These are phyloP conservation scores for Coenobita brevimanus DNA, from an alignment of 1,140 invertebrate genomes.

Conservation along the genomic window DNA sequence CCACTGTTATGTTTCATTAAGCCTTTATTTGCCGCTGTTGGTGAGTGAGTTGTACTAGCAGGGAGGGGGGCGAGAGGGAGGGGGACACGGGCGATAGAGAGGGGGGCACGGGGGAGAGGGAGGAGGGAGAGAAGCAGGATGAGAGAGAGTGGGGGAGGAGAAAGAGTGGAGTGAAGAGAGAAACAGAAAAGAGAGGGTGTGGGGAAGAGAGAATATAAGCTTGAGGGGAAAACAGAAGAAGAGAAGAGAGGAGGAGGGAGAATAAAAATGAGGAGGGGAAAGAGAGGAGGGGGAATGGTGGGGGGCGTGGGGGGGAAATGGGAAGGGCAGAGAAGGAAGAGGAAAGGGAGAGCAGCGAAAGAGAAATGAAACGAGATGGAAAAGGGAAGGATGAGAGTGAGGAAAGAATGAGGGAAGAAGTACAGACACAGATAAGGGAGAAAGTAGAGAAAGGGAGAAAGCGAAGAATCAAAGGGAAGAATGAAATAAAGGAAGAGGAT, in stretches of 20 bases:
- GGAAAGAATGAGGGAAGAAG: background rate
- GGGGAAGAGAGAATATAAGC: background rate
- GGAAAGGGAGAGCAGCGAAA: background rate
- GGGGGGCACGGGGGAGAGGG: too few relatives aligned
- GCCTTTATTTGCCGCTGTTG: too few relatives aligned
- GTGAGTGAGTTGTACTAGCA: background rate
- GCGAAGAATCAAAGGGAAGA: too few relatives aligned
- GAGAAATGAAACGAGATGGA: background rate
- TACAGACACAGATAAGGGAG: too few relatives aligned
- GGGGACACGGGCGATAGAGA: background rate
- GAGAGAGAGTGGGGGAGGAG: too few relatives aligned
- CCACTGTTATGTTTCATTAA: too few relatives aligned
- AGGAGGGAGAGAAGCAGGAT: too few relatives aligned
- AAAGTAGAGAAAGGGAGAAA: too few relatives aligned
- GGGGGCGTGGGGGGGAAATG: background rate
- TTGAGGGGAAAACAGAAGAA: background rate
- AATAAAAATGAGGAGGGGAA: background rate
- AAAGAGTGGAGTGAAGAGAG: background rate
- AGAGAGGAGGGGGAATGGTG: background rate
- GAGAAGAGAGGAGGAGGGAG: background rate
- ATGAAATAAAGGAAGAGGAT: background rate
- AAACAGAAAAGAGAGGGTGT: background rate
- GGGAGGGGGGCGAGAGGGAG: background rate
- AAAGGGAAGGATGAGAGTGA: too few relatives aligned
- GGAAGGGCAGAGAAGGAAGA: background rate